Evolutionary conservation across 2,888 invertebrate genomes (phyloP), one percentile per base, ranked within the genome.

Genomic region (Coenonympha arcania): DNA sequence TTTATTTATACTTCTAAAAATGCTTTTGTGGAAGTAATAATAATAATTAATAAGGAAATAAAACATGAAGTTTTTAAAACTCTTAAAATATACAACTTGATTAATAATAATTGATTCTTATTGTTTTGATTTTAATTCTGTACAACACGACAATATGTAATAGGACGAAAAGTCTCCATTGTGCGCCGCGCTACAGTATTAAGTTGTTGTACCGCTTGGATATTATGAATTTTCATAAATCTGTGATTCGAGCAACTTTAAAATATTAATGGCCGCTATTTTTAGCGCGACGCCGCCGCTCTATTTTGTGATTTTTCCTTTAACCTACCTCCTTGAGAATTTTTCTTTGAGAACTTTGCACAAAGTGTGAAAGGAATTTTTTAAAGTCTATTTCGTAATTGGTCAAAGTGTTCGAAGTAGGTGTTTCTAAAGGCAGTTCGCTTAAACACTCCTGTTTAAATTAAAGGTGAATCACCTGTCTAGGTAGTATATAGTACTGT

Each of bases 231-330:
- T 46, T 45, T 50, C 40, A 50, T 36, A 34, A 28, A 6, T 20
- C 47, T n/a, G 42, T 40, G 20, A 42, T 51, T 50, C 45, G 39
- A 36, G 42, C n/a, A 31, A 51, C 24, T 51, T 42, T 37, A 31
- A 51, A 42, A 42, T 43, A 51, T 51, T 42, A 51, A 43, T 47
- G 36, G 47, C 28, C 30, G 41, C 18, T 28, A 34, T 41, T 37
- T 34, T 47, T 43, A 51, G 37, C 44, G 15, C n/a, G 6, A n/a
- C 24, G 22, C 22, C 44, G 15, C n/a, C 3, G 15, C 24, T 33
- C 22, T 34, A 19, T 44, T 48, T 30, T 30, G 28, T 15, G 20
- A 47, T 47, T 47, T 47, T 36, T 45, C 18, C 36, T 37, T 24
- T 19, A n/a, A 28, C 24, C 13, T 24, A 13, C 22, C 9, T 30